phyloP scores from a whole-genome alignment of 2,888 invertebrate species.

The Heliconius erato region DNA sequence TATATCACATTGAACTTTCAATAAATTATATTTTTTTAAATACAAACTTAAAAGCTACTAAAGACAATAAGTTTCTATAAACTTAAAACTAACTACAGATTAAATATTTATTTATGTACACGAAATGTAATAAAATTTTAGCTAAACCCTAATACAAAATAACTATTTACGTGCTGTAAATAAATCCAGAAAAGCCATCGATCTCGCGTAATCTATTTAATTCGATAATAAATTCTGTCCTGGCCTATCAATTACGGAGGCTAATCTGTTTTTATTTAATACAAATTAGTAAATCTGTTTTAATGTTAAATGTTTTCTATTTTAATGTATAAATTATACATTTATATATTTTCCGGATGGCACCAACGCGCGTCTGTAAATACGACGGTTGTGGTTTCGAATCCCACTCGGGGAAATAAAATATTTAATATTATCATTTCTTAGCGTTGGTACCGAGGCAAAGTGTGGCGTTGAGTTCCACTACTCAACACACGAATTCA shows the following conservation, averaged over 20 bases:
- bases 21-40: too few relatives aligned
- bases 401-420: too few relatives aligned
- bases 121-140: not conserved
- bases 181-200: conserved; percentile 13
- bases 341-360: too few relatives aligned
- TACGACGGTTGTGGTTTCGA: too few relatives aligned
- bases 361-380: too few relatives aligned
- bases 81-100: not conserved
- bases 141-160: not conserved
- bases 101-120: not conserved
- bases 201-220: conserved; percentile 37
- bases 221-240: conserved; percentile 43
- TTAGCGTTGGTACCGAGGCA: too few relatives aligned
- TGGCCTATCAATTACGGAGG: conserved; percentile 50
- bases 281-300: conserved; percentile 52
- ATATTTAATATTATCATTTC: too few relatives aligned
- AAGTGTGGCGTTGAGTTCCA: too few relatives aligned
- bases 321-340: not conserved
- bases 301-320: conserved; percentile 38
- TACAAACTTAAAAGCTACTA: too few relatives aligned
- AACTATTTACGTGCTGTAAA: conserved; percentile 18
- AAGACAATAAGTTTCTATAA: not conserved
- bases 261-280: conserved; percentile 50
- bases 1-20: too few relatives aligned
- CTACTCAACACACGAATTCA: too few relatives aligned